Percentiles rank a stretch among this genome's conserved stretches.
These are phyloP conservation scores for Graphium colonna DNA, from an alignment of 2,888 invertebrate genomes.

Conservation along the genomic window DNA sequence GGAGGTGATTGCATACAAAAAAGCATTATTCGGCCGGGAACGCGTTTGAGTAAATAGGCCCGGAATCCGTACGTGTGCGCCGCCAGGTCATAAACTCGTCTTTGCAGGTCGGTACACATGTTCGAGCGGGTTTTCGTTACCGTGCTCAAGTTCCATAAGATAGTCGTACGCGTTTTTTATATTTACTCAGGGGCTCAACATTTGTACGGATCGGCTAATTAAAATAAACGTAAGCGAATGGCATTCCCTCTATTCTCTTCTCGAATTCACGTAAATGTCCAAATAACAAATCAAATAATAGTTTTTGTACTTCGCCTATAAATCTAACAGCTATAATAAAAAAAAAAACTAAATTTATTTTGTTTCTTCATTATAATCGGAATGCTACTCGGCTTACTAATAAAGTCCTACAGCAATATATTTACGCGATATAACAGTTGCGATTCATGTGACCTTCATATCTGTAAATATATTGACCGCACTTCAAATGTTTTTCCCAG, in stretches of 20 bases:
- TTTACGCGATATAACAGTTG: neutral
- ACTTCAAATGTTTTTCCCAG: constrained; percentile 37
- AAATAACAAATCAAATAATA: neutral
- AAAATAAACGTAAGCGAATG: constrained; percentile 4
- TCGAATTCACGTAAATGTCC: neutral
- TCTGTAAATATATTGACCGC: constrained; percentile 32
- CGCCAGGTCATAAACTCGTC: too few relatives aligned
- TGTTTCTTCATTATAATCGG: neutral
- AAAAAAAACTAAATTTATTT: too few relatives aligned
- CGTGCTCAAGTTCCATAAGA: constrained; percentile 25
- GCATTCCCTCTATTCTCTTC: neutral
- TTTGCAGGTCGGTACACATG: too few relatives aligned
- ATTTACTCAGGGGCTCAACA: neutral
- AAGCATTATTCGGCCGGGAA: too few relatives aligned
- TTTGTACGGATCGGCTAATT: constrained; percentile 3
- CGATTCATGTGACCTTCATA: neutral
- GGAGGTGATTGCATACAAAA: too few relatives aligned
- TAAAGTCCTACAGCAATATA: neutral
- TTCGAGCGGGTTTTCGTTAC: too few relatives aligned
- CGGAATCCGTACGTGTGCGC: too few relatives aligned
- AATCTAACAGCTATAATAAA: too few relatives aligned
- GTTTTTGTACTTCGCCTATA: too few relatives aligned
- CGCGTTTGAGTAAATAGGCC: too few relatives aligned
- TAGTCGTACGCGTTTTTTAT: neutral
- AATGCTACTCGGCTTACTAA: constrained; percentile 4